Percentiles rank a stretch among this genome's conserved stretches.
Conservation (phyloP, 2,797 vertebrate species). For the Holocentrus rufus region DNA sequence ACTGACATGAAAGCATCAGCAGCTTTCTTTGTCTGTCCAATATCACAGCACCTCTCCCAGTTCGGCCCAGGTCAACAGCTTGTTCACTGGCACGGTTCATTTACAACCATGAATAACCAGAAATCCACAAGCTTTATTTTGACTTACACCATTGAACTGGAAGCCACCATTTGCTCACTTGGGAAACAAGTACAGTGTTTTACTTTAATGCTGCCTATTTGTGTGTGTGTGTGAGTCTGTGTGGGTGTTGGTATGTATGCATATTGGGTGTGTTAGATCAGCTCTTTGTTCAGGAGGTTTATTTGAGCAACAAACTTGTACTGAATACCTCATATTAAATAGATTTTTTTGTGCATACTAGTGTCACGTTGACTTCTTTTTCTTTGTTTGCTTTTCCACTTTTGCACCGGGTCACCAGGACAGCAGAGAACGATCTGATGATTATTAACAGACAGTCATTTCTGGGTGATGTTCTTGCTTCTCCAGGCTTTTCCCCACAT, state of each 20-base stretch:
- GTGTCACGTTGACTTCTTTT: constrained; percentile 8
- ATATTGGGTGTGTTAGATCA: constrained; percentile 33
- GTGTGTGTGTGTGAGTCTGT: constrained; percentile 36
- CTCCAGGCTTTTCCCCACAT: constrained; percentile 13
- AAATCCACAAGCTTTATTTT: constrained; percentile 5
- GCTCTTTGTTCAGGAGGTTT: constrained; percentile 56
- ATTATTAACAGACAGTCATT: neutral
- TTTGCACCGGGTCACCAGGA: neutral
- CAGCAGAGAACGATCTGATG: neutral
- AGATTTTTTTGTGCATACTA: constrained; percentile 49
- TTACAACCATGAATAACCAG: neutral
- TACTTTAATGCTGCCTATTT: constrained; percentile 20
- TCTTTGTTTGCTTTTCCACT: constrained; percentile 21
- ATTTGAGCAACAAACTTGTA: constrained; percentile 53
- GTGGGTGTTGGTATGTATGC: constrained; percentile 25
- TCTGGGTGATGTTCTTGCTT: constrained; percentile 1
- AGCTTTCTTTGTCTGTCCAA: constrained; percentile 19
- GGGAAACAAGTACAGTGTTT: constrained; percentile 49
- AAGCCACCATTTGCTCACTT: constrained; percentile 34
- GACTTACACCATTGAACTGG: constrained; percentile 11
- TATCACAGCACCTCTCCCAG: neutral
- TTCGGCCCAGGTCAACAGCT: neutral
- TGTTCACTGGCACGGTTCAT: neutral
- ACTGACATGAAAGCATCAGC: constrained; percentile 28
- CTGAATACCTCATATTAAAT: constrained; percentile 76